These are phyloP conservation scores for Spodoptera frugiperda DNA, from an alignment of 1,140 invertebrate genomes.

Conservation along the genomic window DNA sequence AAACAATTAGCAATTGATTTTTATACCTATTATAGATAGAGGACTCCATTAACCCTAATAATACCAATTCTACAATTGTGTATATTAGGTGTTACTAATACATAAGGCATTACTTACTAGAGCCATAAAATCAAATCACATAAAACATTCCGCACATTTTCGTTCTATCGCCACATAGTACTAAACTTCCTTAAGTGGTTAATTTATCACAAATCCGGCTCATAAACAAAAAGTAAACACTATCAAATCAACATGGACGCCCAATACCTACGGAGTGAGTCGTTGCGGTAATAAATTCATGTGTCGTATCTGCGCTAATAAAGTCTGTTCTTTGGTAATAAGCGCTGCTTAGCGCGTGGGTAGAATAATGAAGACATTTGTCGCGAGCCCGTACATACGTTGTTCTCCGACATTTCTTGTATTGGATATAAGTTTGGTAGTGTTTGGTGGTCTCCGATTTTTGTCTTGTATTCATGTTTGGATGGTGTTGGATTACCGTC, in stretches of 20 bases:
- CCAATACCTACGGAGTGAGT: conserved; percentile 16
- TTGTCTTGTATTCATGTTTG: conserved; percentile 11
- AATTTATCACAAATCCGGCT: conserved; percentile 13
- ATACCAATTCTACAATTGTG: too few relatives aligned
- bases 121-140: too few relatives aligned
- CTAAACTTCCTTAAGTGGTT: too few relatives aligned
- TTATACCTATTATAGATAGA: too few relatives aligned
- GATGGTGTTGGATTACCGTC: conserved; percentile 7
- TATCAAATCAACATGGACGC: conserved; percentile 27
- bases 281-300: conserved; percentile 41
- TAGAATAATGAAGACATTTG: conserved; percentile 79
- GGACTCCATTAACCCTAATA: too few relatives aligned
- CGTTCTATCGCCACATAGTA: background rate
- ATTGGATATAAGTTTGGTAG: conserved; percentile 16
- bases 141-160: too few relatives aligned
- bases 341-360: conserved; percentile 65
- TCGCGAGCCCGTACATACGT: conserved; percentile 61
- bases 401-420: conserved; percentile 51
- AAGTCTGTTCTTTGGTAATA: conserved; percentile 52
- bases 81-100: too few relatives aligned
- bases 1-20: too few relatives aligned
- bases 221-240: conserved; percentile 30
- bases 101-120: too few relatives aligned
- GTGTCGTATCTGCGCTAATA: conserved; percentile 55
- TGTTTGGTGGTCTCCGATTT: conserved; percentile 1